Evolutionary conservation across 1,140 invertebrate species (phyloP), one percentile per base, ranked within the genome.

Genomic region (Pararge aegeria): DNA sequence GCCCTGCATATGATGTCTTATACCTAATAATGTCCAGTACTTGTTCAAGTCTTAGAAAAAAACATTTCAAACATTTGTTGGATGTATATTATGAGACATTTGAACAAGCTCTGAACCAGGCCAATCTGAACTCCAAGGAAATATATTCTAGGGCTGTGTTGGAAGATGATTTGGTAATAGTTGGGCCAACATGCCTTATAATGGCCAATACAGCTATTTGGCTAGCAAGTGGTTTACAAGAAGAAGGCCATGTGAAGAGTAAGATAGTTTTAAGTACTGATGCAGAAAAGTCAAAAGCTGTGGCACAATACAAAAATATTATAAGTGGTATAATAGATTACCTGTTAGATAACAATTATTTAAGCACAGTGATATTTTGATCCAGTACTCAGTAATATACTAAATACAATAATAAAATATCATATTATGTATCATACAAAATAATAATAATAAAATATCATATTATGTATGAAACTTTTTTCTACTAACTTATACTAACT

Each of bases 241-340:
- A 83, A 60, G 83, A 84, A 57, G 86, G 86, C 7, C 81, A 89
- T 78, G 83, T 89, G 1, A 75, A 69, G 46, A 89, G 86, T 58
- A 89, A 80, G 53, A 56, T 62, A 16, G 29, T 74, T 24, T 76
- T 68, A 40, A 58, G 29, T 13, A 83, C 74, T 18, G 42, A 62
- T 24, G 64, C 69, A 38, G 80, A 86, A n/a, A 79, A 66, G 56
- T 27, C 59, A 20, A 37, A 54, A 19, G 83, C 83, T 37, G 55
- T 69, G 5, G 46, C 64, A 16, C 61, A 59, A 40, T 87, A 86
- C 64, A 83, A 68, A 61, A 38, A 30, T 16, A 72, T 70, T 53
- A 75, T 87, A 50, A 73, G 64, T 64, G 51, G 42, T 16, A 78
- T 87, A 40, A 73, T 89, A n/a, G 78, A 84, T 67, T 83, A 89